phyloP scores from a whole-genome alignment of 2,888 invertebrate species.

The Drepanosiphum platanoidis region DNA sequence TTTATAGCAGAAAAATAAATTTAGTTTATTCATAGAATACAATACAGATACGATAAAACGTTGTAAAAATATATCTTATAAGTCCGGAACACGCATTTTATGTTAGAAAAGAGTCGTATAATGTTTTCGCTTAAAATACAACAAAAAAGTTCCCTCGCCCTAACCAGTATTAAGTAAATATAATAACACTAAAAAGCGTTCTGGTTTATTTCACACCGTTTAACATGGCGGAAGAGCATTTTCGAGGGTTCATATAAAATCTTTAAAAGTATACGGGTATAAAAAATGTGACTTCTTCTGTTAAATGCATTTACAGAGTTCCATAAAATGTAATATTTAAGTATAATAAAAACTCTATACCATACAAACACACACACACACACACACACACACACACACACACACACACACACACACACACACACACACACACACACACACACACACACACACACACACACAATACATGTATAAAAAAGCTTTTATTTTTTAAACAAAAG shows the following conservation, averaged over 20 bases:
- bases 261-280: constrained; percentile 46
- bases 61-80: constrained; percentile 1
- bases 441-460: not conserved
- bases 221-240: constrained; percentile 59
- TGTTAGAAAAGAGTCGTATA: constrained; percentile 12
- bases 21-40: constrained; percentile 16
- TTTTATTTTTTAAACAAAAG: not conserved
- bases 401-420: not conserved
- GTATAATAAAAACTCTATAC: constrained; percentile 41
- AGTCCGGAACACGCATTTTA: constrained; percentile 55
- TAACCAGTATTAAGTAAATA: constrained; percentile 55
- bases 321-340: constrained; percentile 47
- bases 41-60: not conserved
- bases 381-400: not conserved
- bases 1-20: not conserved
- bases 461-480: not conserved
- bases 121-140: constrained; percentile 38
- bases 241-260: constrained; percentile 55
- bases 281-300: constrained; percentile 55
- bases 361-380: not conserved
- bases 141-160: constrained; percentile 52
- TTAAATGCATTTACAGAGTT: constrained; percentile 53
- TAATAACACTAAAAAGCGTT: constrained; percentile 61
- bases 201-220: constrained; percentile 62
- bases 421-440: not conserved